Conservation (phyloP, 1,140 invertebrate species). For the Drosophila bocqueti region DNA sequence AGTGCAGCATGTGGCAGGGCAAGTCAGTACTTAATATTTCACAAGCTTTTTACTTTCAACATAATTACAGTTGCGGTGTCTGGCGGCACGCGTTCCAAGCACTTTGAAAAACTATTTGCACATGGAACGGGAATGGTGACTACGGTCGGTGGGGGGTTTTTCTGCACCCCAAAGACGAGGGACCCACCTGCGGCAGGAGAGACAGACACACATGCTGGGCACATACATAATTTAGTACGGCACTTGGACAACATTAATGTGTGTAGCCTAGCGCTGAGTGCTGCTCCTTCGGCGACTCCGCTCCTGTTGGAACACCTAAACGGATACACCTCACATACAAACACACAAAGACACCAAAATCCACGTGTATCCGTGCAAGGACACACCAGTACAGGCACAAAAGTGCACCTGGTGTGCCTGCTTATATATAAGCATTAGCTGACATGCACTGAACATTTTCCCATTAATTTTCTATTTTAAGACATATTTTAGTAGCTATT, state of each 20-base stretch:
- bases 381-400: slow-evolving; percentile 30
- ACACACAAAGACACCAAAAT: slow-evolving; percentile 11
- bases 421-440: slow-evolving; percentile 47
- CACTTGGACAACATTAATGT: slow-evolving; percentile 82
- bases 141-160: background rate
- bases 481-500: no score
- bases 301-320: slow-evolving; percentile 48
- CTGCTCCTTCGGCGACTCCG: slow-evolving; percentile 51
- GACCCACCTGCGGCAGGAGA: background rate
- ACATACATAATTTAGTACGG: slow-evolving; percentile 77
- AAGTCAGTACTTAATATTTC: slow-evolving; percentile 77
- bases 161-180: background rate
- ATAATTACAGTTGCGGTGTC: slow-evolving; percentile 79
- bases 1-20: slow-evolving; percentile 59
- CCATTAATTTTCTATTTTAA: background rate
- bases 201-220: slow-evolving; percentile 43
- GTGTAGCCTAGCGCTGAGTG: slow-evolving; percentile 66
- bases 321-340: slow-evolving; percentile 61
- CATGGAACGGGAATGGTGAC: slow-evolving; percentile 17
- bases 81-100: slow-evolving; percentile 59
- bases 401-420: slow-evolving; percentile 73
- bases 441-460: slow-evolving; percentile 8
- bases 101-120: slow-evolving; percentile 81
- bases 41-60: slow-evolving; percentile 82
- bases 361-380: slow-evolving; percentile 53